phyloP scores from a whole-genome alignment of 2,113 vertebrate genomes.

The Hyperoodon ampullatus region DNA sequence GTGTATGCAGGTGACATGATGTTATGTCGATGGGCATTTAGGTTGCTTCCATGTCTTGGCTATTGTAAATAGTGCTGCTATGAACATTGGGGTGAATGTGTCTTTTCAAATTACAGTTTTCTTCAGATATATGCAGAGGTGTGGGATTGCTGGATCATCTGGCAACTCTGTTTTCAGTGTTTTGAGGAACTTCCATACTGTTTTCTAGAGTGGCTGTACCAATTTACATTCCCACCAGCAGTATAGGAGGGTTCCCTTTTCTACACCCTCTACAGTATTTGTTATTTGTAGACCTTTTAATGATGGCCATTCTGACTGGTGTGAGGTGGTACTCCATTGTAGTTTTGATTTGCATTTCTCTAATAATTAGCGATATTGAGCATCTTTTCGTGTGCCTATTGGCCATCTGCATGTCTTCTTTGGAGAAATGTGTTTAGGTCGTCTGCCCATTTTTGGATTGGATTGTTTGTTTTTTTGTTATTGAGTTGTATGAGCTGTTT shows the following conservation, averaged over 20 bases:
- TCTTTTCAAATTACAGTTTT: neutral
- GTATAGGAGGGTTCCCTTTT: neutral
- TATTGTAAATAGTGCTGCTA: neutral
- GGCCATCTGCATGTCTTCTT: neutral
- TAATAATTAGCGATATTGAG: neutral
- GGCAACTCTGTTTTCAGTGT: neutral
- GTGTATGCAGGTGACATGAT: neutral
- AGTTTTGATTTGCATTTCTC: neutral
- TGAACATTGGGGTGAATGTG: neutral
- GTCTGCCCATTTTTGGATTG: neutral
- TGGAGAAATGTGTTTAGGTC: neutral
- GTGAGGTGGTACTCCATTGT: neutral
- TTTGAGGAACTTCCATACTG: neutral
- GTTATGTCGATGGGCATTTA: neutral
- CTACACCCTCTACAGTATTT: neutral
- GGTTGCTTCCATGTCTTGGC: neutral
- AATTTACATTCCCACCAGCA: neutral
- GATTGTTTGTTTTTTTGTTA: neutral
- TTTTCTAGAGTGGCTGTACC: neutral
- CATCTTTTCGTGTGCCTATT: neutral
- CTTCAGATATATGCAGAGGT: neutral
- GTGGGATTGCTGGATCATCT: neutral
- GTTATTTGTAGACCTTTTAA: neutral
- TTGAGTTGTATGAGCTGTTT: neutral
- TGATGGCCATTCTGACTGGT: neutral